Evolutionary conservation across 1,140 invertebrate species (phyloP).

Genomic region (Lepidurus packardi): DNA sequence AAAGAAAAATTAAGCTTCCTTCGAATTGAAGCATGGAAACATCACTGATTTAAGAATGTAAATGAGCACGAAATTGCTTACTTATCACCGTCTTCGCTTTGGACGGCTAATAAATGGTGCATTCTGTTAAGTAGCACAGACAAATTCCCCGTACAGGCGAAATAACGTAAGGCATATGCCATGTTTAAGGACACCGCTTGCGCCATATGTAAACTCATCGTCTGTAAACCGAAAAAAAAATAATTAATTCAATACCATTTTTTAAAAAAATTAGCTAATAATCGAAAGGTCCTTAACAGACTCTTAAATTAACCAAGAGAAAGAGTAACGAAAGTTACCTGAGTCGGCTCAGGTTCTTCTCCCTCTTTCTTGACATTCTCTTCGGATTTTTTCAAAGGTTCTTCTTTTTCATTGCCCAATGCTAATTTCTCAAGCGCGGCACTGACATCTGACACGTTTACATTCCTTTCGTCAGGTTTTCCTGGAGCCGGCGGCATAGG

Average conservation of each 20-base stretch:
- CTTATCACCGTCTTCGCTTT: constrained; percentile 34
- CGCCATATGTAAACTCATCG: neutral
- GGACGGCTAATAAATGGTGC: constrained; percentile 30
- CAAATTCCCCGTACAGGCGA: constrained; percentile 26
- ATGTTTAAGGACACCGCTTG: constrained; percentile 23
- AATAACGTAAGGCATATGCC: constrained; percentile 26
- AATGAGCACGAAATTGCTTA: constrained; percentile 30
- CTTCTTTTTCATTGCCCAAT: neutral
- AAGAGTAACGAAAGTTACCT: neutral
- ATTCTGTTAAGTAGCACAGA: constrained; percentile 18
- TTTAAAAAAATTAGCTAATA: neutral
- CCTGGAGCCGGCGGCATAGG: neutral
- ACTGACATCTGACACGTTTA: neutral
- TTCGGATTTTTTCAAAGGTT: neutral
- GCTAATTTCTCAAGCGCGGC: neutral
- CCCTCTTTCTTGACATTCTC: neutral
- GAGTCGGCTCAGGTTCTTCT: neutral
- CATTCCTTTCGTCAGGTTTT: neutral
- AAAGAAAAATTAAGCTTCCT: neutral
- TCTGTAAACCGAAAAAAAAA: neutral
- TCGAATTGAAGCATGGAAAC: neutral
- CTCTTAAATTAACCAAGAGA: neutral
- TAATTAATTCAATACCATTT: neutral
- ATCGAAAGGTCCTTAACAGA: neutral
- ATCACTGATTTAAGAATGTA: constrained; percentile 11